Percentiles rank a stretch among this genome's conserved stretches.
Evolutionary conservation across 2,113 vertebrate species (phyloP).

Genomic region (Hypomesus transpacificus): DNA sequence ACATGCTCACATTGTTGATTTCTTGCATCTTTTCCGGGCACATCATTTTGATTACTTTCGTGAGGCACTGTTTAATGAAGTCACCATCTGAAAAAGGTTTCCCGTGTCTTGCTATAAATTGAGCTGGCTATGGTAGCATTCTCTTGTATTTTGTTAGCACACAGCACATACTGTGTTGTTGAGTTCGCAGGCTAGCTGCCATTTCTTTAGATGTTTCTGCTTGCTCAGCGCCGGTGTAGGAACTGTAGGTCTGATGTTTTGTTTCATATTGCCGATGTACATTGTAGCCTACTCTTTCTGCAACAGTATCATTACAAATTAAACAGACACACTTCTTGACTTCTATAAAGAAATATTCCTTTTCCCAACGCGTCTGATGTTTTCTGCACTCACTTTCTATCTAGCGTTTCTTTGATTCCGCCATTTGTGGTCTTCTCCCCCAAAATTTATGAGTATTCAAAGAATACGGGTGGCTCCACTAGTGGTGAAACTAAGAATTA

Average conservation of each 20-base stretch:
- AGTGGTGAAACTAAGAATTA: too few species aligned
- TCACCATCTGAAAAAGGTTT: conserved; percentile 33
- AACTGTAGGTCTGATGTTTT: conserved; percentile 21
- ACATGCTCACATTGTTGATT: conserved; percentile 31
- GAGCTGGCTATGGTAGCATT: conserved; percentile 26
- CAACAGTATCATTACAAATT: conserved; percentile 26
- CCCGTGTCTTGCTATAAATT: conserved; percentile 18
- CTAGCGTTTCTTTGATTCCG: conserved; percentile 18
- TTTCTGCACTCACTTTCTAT: conserved; percentile 23
- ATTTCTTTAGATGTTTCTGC: conserved; percentile 28
- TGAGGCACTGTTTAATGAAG: conserved; percentile 29
- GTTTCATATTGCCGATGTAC: conserved; percentile 16
- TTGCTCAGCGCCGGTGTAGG: conserved; percentile 9
- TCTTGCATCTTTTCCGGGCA: conserved; percentile 23
- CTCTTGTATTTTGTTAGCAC: conserved; percentile 32
- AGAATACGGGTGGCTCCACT: too few species aligned
- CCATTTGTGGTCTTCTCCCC: neutral
- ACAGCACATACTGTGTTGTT: conserved; percentile 26
- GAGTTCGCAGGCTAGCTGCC: conserved; percentile 30
- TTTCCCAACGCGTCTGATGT: conserved; percentile 28
- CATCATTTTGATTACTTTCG: conserved; percentile 21
- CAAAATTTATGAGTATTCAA: too few species aligned
- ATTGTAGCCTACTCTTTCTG: conserved; percentile 26
- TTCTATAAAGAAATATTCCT: conserved; percentile 28
- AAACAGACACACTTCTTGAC: conserved; percentile 29